phyloP scores from a whole-genome alignment of 2,113 vertebrate species.

The Dipodomys ordii region DNA sequence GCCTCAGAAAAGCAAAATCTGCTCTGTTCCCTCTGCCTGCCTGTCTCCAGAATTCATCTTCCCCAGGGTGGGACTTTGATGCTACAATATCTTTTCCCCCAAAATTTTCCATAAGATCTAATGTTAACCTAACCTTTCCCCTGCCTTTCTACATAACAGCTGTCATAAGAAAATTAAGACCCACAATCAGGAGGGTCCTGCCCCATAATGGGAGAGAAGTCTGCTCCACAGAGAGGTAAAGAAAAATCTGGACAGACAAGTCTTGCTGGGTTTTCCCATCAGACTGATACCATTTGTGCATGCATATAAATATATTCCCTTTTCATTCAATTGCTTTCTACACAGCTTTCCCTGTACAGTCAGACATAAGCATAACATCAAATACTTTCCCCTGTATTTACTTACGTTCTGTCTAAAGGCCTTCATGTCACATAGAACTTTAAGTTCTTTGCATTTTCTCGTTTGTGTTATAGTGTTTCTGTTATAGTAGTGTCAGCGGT shows the following conservation, averaged over 20 bases:
- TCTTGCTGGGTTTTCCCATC: neutral
- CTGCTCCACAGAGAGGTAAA: neutral
- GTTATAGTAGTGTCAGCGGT: neutral
- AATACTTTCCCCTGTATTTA: neutral
- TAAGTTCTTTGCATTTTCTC: neutral
- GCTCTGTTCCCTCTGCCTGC: neutral
- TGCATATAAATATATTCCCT: no score
- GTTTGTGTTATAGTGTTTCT: neutral
- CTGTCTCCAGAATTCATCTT: neutral
- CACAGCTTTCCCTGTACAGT: neutral
- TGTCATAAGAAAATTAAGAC: neutral
- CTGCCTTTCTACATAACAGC: neutral
- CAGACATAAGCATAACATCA: neutral
- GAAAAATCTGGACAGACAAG: neutral
- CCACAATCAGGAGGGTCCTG: neutral
- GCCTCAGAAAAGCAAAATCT: neutral
- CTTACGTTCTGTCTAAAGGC: neutral
- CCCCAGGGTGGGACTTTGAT: neutral
- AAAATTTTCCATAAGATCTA: neutral
- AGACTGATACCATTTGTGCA: neutral
- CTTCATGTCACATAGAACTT: neutral
- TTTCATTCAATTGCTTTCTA: neutral
- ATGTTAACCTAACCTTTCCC: neutral
- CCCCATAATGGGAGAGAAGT: neutral
- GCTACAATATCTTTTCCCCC: neutral